These are phyloP conservation scores for Calliphora vicina DNA, from an alignment of 1,140 invertebrate genomes.

Conservation along the genomic window DNA sequence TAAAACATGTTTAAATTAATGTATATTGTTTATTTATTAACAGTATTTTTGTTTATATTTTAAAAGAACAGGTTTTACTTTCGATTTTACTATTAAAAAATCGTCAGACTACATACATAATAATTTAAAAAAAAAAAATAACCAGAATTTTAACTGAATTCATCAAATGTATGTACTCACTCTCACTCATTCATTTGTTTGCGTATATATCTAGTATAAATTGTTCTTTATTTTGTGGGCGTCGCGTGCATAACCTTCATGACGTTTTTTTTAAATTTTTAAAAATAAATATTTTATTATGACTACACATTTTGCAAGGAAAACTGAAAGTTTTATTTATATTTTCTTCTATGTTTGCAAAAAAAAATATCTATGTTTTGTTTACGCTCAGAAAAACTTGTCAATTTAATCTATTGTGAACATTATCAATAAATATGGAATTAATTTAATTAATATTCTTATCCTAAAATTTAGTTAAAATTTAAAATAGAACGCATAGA, in stretches of 20 bases:
- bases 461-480: too few species aligned
- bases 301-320: background rate
- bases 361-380: background rate
- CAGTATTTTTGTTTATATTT: background rate
- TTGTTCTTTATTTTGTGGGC: background rate
- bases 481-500: too few species aligned
- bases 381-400: background rate
- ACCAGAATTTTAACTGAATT: background rate
- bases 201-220: background rate
- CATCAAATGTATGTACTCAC: background rate
- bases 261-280: conserved; percentile 17
- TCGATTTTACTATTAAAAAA: background rate
- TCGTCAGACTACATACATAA: background rate
- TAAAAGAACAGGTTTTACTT: background rate
- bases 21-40: background rate
- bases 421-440: too few species aligned
- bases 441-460: too few species aligned
- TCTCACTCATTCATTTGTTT: background rate
- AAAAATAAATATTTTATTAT: background rate
- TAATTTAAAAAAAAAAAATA: background rate
- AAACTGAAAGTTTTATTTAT: background rate
- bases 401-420: too few species aligned
- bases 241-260: conserved; percentile 25
- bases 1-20: background rate
- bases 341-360: background rate